Evolutionary conservation across 2,113 vertebrate genomes (phyloP), one percentile per base, ranked within the genome.

Genomic region (Epinephelus cyanopodus): DNA sequence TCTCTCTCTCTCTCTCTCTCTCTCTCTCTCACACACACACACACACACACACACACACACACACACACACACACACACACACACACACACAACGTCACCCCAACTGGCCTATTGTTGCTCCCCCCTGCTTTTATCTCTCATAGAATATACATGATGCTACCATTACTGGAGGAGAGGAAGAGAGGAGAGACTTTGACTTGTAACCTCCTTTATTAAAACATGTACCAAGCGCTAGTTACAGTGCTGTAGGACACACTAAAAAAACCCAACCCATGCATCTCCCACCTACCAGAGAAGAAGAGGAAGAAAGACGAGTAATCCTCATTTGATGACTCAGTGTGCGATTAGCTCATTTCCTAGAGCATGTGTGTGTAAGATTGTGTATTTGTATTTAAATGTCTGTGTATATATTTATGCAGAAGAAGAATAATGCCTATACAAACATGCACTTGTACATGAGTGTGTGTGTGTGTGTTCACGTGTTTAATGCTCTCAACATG

Each of bases 131-230:
- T 91, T 90, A 91, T 89, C 75, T 56, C 77, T 92, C 87, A 90
- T 92, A 78, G 82, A 92, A 89, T 89, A 93, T 91, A 90, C 63
- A 92, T 92, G 82, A 89, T 89, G 86, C 69, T 74, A 78, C 82
- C 87, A 88, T 91, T 92, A 89, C 77, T 68, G 77, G 37, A 52
- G 29, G 50, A 27, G 12, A 39, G 67, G 39, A n/a, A 69, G 21
- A 50, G 45, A 58, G 18, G 48, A 54, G 29, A 42, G 8, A 54
- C 52, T n/a, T 29, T 18, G 25, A 60, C 57, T 60, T 58, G 25
- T 60, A 18, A 61, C 29, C 58, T 10, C 29, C 9, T 37, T 62
- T 62, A 19, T 62, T 62, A 39, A 39, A 63, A n/a, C 61, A 39
- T 39, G 29, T 33, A 21, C 33, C 10, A 21, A 62, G 11, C 18